Evolutionary conservation across 2,797 vertebrate genomes (phyloP), one percentile per base, ranked within the genome.

Genomic region (Ctenochaetus hawaiiensis): DNA sequence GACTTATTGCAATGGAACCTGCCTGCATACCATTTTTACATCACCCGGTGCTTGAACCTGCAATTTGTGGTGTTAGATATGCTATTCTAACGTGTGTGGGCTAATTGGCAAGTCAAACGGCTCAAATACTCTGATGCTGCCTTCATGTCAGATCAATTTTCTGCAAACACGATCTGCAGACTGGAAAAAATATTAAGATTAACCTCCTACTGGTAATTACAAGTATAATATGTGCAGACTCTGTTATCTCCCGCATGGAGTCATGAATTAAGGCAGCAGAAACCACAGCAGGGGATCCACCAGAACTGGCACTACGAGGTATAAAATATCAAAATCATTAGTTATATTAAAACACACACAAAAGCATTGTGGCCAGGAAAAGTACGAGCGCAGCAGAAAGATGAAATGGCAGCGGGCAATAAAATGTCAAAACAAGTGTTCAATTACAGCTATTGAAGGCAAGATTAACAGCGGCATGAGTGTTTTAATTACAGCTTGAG

Each of bases 161-260:
- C 69, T 74, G 77, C 75, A 78, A 89, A 85, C 59, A 63, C 34
- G 80, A 79, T 79, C 74, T 65, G 54, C 49, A 81, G 49, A 60
- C 61, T 72, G 57, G 39, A 65, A 76, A 47, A 67, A 57, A 65
- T n/a, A 45, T 62, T 63, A 39, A 45, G 45, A 82, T 87, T 52
- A 78, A 81, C 83, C 76, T 87, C 86, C 87, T 53, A 80, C 82
- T 81, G 84, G 72, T 76, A 75, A 77, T 83, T 81, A 81, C 52
- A 77, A 81, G 88, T 82, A 73, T 80, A 78, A 80, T 72, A 78
- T 57, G 66, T 26, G 69, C 54, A 64, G 67, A 63, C 63, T 59
- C 26, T 10, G 64, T 81, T 67, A 52, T 75, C 72, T 73, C 78
- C 74, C 65, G 83, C 66, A 10, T 41, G 48, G 76, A 77, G 80